Conservation (phyloP, 2,113 vertebrate species). For the Carlito syrichta region DNA sequence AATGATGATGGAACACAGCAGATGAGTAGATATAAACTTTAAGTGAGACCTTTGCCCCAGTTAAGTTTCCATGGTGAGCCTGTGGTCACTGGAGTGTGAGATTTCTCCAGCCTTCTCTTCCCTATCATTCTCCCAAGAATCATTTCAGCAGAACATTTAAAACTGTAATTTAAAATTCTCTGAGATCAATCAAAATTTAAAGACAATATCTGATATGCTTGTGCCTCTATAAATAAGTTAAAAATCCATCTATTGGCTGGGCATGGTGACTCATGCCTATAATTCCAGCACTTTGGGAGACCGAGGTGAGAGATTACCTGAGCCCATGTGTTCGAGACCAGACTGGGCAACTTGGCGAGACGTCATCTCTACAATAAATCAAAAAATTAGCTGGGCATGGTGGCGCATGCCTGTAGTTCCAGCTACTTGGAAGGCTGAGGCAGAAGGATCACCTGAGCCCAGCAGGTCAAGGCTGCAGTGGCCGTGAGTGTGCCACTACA, state of each 20-base stretch:
- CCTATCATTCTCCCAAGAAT: not conserved
- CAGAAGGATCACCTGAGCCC: no score
- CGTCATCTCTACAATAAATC: no score
- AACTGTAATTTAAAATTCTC: not conserved
- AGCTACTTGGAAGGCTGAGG: no score
- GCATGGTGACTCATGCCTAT: no score
- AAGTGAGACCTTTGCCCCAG: not conserved
- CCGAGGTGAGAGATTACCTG: no score
- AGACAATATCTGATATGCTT: not conserved
- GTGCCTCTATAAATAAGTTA: not conserved
- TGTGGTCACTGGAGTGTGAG: not conserved
- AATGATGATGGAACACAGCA: not conserved
- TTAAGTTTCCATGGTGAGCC: not conserved
- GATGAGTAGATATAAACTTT: not conserved
- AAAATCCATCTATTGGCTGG: not conserved
- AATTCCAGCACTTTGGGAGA: no score
- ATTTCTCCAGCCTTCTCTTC: not conserved
- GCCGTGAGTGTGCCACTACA: no score
- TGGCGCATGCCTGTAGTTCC: no score
- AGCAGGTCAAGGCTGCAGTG: no score
- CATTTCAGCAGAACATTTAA: not conserved
- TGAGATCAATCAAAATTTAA: not conserved
- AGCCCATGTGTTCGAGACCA: no score
- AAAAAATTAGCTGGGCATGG: no score
- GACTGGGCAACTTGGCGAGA: no score